These are phyloP conservation scores for Polymixis lichenea DNA, from an alignment of 2,888 invertebrate genomes.

Conservation along the genomic window DNA sequence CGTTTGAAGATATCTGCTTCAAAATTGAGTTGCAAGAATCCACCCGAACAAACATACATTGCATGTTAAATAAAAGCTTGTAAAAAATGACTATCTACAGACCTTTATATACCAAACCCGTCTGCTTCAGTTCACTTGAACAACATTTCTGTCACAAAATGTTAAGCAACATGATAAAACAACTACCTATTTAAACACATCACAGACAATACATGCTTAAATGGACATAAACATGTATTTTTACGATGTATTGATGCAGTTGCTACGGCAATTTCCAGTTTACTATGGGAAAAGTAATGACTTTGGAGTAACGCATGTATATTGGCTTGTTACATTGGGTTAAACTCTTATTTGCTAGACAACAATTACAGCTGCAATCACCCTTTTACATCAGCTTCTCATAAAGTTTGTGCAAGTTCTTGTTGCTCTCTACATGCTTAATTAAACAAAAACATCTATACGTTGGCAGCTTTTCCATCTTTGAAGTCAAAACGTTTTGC, in stretches of 20 bases:
- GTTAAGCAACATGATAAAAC: not conserved
- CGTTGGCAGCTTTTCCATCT: too few relatives aligned
- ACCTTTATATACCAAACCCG: slow-evolving; percentile 35
- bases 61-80: too few relatives aligned
- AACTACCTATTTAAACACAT: slow-evolving; percentile 2
- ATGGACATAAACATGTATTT: slow-evolving; percentile 32
- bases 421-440: too few relatives aligned
- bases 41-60: too few relatives aligned
- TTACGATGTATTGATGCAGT: slow-evolving; percentile 34
- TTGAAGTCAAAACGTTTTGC: too few relatives aligned
- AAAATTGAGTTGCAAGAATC: too few relatives aligned
- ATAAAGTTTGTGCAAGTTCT: too few relatives aligned
- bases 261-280: slow-evolving; percentile 39
- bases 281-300: slow-evolving; percentile 20
- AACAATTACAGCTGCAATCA: too few relatives aligned
- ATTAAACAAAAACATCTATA: too few relatives aligned
- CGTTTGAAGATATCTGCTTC: too few relatives aligned
- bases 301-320: not conserved
- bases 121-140: not conserved
- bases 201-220: slow-evolving; percentile 38
- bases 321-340: not conserved
- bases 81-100: not conserved
- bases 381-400: too few relatives aligned
- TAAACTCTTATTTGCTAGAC: too few relatives aligned
- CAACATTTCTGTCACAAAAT: slow-evolving; percentile 20